Base-by-base conservation (phyloP, 2,888 invertebrate species). In the Chromoteleia sp. region DNA sequence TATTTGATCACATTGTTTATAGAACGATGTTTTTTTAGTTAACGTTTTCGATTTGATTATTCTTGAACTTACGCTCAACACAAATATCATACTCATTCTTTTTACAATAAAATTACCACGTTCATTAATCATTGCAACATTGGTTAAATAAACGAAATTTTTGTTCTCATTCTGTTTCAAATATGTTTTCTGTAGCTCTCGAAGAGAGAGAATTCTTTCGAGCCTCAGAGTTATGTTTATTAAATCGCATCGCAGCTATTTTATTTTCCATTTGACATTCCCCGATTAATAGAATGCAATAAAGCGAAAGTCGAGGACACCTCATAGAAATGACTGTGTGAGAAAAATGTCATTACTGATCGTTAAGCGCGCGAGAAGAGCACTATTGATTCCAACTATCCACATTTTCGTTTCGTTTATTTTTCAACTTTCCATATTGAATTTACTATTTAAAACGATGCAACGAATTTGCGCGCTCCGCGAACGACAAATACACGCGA, bases 281-380 rank as follows among this genome's bases (percentile, higher is more conserved):
- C 7, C 61, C n/a, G 29, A 67, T 14, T 68, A 68, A 79, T 54
- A 59, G 74, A 63, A 54, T 68, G 43, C 63, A 68, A 74, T 68
- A 67, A 73, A 59, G 59, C 19, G 67, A 61, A 73, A 58, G 58
- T 73, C 52, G 59, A 52, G 58, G 39, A 59, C 15, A 56, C 56
- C 45, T 30, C 12, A 39, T 14, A 4, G 52, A 25, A 58, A 58
- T 45, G 58, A 50, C 54, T 58, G 50, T 15, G 43, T n/a, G 33
- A 43, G 36, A 52, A 73, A 59, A 65, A 67, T 59, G 48, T 25
- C 25, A 25, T 25, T 25, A 25, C 5, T 25, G 25, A 25, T 63
- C 54, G 54, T 54, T 43, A 43, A 63, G 29, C 56, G 45, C 33
- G n/a, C 15, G 68, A 52, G 17, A 17, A 19, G 54, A 76, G 33